phyloP scores from a whole-genome alignment of 2,888 invertebrate genomes.

The Calliphora vomitoria region DNA sequence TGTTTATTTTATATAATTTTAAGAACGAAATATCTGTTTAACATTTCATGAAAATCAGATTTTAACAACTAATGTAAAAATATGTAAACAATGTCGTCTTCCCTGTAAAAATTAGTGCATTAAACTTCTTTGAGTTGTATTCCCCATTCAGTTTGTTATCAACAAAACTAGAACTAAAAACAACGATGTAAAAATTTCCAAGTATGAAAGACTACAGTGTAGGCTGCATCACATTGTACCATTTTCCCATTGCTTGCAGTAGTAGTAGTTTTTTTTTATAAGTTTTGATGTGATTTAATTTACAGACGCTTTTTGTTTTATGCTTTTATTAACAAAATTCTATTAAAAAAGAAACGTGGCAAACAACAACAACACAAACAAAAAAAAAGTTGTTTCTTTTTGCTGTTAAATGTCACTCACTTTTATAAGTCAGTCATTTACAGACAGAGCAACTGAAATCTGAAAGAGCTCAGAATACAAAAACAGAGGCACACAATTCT shows the following conservation, averaged over 20 bases:
- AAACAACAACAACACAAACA: neutral
- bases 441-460: constrained; percentile 22
- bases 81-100: neutral
- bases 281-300: constrained; percentile 69
- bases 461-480: neutral
- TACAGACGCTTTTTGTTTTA: constrained; percentile 39
- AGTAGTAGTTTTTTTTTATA: constrained; percentile 4
- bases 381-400: constrained; percentile 39
- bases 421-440: constrained; percentile 53
- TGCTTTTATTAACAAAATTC: constrained; percentile 58
- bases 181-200: neutral
- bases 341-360: constrained; percentile 48
- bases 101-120: neutral
- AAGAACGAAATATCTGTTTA: no score
- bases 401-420: constrained; percentile 69
- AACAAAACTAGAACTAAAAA: neutral
- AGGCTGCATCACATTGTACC: constrained; percentile 5
- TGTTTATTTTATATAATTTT: no score
- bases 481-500: constrained; percentile 2
- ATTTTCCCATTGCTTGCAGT: neutral
- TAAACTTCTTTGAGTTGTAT: constrained; percentile 1
- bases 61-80: no score
- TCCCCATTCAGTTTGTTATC: neutral
- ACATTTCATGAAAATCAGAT: no score
- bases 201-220: neutral